Evolutionary conservation across 2,888 invertebrate genomes (phyloP).

Genomic region (Pasiphila rectangulata): DNA sequence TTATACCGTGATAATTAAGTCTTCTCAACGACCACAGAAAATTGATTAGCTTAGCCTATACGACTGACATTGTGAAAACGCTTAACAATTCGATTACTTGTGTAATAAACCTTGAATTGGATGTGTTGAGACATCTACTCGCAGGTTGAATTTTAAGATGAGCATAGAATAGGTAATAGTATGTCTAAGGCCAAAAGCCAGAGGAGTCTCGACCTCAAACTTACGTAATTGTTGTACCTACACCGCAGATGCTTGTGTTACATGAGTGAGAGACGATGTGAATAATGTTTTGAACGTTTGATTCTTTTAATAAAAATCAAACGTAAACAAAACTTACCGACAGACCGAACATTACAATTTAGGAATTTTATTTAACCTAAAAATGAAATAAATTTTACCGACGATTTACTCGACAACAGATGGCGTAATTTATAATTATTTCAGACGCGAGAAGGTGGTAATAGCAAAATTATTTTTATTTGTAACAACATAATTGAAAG

Average conservation of each 20-base stretch:
- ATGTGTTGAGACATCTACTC: constrained; percentile 28
- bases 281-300: too few relatives aligned
- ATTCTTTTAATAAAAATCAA: too few relatives aligned
- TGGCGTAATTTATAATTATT: not conserved
- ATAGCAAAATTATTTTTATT: not conserved
- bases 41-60: constrained; percentile 1
- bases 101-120: constrained; percentile 27
- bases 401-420: constrained; percentile 5
- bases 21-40: not conserved
- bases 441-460: not conserved
- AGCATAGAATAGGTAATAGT: constrained; percentile 6
- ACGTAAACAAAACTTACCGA: too few relatives aligned
- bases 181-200: constrained; percentile 27
- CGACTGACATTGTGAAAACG: constrained; percentile 11
- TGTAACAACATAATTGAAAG: not conserved
- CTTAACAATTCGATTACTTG: constrained; percentile 17
- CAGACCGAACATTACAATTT: too few relatives aligned
- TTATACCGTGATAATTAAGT: constrained; percentile 2
- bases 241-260: too few relatives aligned
- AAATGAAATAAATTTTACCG: too few relatives aligned
- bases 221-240: constrained; percentile 16
- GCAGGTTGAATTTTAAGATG: constrained; percentile 22
- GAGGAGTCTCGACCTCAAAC: constrained; percentile 29
- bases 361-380: too few relatives aligned
- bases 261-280: too few relatives aligned